Evolutionary conservation across 2,113 vertebrate species (phyloP).

Genomic region (Sceloporus tristichus): DNA sequence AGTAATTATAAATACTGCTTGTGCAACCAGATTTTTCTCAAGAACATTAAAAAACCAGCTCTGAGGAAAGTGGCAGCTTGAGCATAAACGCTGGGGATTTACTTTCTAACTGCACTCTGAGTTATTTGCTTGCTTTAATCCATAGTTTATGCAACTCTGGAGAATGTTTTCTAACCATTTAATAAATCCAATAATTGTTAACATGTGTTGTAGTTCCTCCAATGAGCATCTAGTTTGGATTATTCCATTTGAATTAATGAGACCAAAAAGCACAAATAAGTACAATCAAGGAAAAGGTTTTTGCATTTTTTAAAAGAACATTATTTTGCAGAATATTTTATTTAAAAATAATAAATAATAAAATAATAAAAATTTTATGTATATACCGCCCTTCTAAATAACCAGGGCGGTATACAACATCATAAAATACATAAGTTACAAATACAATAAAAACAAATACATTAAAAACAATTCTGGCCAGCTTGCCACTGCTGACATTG

Average conservation of each 20-base stretch:
- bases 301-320: neutral
- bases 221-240: neutral
- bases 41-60: slow-evolving; percentile 11
- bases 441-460: too few relatives aligned
- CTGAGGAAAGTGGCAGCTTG: neutral
- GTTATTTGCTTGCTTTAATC: neutral
- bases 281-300: neutral
- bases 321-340: neutral
- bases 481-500: too few relatives aligned
- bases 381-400: too few relatives aligned
- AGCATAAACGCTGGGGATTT: neutral
- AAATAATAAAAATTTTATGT: too few relatives aligned
- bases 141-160: neutral
- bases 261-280: neutral
- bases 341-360: neutral
- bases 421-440: too few relatives aligned
- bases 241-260: neutral
- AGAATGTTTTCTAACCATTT: neutral
- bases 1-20: slow-evolving; percentile 9
- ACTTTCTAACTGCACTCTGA: neutral
- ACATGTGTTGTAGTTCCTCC: neutral
- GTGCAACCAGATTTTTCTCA: neutral
- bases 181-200: neutral
- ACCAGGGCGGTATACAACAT: too few relatives aligned
- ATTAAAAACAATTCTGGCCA: too few relatives aligned